A percentile compares a stretch with the other conserved stretches of the same genome.
Conservation (phyloP, 2,888 invertebrate genomes). For the Phania funesta region DNA sequence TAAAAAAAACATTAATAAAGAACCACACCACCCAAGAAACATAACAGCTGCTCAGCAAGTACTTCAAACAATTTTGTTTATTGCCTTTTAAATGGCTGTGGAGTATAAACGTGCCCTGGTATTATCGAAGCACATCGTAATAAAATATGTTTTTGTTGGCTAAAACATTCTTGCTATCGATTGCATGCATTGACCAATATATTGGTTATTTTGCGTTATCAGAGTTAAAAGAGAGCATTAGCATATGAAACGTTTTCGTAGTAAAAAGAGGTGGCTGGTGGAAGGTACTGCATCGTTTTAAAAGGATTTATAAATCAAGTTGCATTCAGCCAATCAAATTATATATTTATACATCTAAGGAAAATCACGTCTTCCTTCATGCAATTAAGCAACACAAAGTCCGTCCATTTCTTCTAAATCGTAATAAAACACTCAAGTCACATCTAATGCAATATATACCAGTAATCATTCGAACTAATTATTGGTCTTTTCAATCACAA, state of each 20-base stretch:
- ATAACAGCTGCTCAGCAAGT: constrained; percentile 60
- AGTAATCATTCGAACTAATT: too few relatives aligned
- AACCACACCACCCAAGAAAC: constrained; percentile 23
- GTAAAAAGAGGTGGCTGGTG: not conserved
- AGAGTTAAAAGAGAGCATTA: constrained; percentile 1
- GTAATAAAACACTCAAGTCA: too few relatives aligned
- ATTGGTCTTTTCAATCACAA: too few relatives aligned
- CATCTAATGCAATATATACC: too few relatives aligned
- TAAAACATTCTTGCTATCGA: too few relatives aligned
- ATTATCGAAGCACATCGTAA: constrained; percentile 46
- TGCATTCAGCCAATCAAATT: too few relatives aligned
- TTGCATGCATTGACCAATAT: constrained; percentile 1
- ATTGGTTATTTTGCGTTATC: not conserved
- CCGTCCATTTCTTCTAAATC: too few relatives aligned
- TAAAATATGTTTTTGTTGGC: constrained; percentile 23
- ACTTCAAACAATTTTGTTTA: constrained; percentile 56
- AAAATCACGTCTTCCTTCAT: too few relatives aligned
- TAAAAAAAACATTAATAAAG: constrained; percentile 10
- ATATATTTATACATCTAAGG: too few relatives aligned
- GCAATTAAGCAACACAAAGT: too few relatives aligned
- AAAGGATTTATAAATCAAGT: constrained; percentile 35
- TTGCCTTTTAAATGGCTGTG: constrained; percentile 63
- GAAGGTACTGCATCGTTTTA: not conserved
- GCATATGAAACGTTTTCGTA: constrained; percentile 6
- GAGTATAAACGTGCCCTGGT: constrained; percentile 31